Evolutionary conservation across 2,113 vertebrate genomes (phyloP).

Genomic region (Oxygymnocypris stewartii): DNA sequence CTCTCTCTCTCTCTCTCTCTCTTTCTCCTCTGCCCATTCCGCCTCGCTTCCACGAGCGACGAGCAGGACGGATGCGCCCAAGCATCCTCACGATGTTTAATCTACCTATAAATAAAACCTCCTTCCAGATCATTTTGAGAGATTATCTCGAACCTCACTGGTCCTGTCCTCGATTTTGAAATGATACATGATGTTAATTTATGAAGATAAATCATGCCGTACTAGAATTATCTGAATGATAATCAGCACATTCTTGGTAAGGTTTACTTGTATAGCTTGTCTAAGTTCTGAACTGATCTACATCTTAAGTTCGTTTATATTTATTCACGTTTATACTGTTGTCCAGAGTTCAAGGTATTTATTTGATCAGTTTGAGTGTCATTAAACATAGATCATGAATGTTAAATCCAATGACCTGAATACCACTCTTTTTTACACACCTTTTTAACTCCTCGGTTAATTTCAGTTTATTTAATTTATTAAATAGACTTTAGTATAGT

Average conservation of each 20-base stretch:
- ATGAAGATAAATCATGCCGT: neutral
- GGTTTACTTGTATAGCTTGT: neutral
- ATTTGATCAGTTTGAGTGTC: too few relatives aligned
- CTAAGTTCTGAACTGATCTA: neutral
- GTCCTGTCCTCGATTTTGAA: neutral
- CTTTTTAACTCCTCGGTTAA: neutral
- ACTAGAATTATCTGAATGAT: neutral
- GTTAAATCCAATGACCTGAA: neutral
- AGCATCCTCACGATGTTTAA: conserved; percentile 23
- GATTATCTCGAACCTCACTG: neutral
- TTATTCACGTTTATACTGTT: neutral
- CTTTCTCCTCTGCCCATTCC: too few relatives aligned
- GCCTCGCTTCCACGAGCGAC: conserved; percentile 10
- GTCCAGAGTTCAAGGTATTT: neutral
- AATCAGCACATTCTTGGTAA: neutral
- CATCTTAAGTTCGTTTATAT: neutral
- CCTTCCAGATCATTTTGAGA: neutral
- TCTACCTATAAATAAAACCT: neutral
- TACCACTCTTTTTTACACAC: neutral
- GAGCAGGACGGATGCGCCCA: conserved; percentile 16
- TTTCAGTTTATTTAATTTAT: neutral
- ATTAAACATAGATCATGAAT: neutral
- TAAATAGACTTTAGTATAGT: too few relatives aligned
- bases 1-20: conserved; percentile 23
- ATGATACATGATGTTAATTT: neutral